Evolutionary conservation across 2,888 invertebrate genomes (phyloP).

Genomic region (Capitulum mitella): DNA sequence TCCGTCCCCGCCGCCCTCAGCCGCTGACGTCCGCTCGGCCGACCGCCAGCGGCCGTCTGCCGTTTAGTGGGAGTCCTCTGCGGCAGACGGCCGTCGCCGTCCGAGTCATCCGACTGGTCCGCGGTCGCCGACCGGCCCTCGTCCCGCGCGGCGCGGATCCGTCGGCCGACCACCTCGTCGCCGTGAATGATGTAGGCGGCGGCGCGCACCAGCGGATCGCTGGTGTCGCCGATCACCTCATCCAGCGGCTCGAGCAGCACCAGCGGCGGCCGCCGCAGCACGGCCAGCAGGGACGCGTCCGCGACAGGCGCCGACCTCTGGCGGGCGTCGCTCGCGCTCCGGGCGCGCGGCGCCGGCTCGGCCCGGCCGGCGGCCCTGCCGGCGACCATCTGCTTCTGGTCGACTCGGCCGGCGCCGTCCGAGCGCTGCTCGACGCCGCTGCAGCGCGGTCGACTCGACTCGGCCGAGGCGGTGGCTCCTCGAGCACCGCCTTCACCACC

Average conservation of each 20-base stretch:
- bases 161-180: neutral
- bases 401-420: neutral
- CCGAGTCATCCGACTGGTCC: too few relatives aligned
- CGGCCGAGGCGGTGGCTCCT: neutral
- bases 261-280: neutral
- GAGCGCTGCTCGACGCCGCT: neutral
- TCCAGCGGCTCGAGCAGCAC: neutral
- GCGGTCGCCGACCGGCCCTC: neutral
- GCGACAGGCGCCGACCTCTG: neutral
- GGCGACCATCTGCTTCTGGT: neutral
- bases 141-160: neutral
- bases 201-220: neutral
- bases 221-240: neutral
- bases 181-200: neutral
- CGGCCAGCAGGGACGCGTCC: neutral
- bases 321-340: neutral
- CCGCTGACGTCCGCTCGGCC: too few relatives aligned
- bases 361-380: neutral
- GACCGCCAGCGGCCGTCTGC: too few relatives aligned
- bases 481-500: too few relatives aligned
- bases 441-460: neutral
- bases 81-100: too few relatives aligned
- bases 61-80: too few relatives aligned
- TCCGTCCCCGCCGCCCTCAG: too few relatives aligned
- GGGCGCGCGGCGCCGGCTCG: neutral